phyloP scores from a whole-genome alignment of 2,888 invertebrate genomes.

The Drosophila mercatorum region DNA sequence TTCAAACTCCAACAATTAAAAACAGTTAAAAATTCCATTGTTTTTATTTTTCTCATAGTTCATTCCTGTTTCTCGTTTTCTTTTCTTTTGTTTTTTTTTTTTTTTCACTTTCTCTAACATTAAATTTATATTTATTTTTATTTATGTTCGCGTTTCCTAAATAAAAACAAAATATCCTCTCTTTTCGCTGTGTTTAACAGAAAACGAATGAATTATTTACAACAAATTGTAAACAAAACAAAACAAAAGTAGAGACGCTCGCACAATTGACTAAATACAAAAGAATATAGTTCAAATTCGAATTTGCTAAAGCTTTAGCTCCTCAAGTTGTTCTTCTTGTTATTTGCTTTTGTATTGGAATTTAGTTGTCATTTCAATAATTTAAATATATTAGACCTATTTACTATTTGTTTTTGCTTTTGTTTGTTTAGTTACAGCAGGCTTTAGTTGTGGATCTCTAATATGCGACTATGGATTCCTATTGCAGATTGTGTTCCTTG shows the following conservation, averaged over 20 bases:
- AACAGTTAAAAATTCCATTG: constrained; percentile 80
- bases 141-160: constrained; percentile 53
- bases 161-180: constrained; percentile 51
- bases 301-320: constrained; percentile 35
- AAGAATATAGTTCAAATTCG: constrained; percentile 31
- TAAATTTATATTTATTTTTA: constrained; percentile 54
- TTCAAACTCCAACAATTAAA: constrained; percentile 80
- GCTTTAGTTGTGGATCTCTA: constrained; percentile 31
- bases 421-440: constrained; percentile 37
- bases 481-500: constrained; percentile 49
- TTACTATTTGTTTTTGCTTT: constrained; percentile 23
- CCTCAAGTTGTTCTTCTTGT: constrained; percentile 21
- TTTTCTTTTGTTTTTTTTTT: constrained; percentile 46
- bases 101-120: constrained; percentile 53
- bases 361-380: constrained; percentile 55
- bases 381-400: constrained; percentile 61
- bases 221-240: constrained; percentile 68
- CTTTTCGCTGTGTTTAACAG: constrained; percentile 39
- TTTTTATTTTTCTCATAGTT: constrained; percentile 52
- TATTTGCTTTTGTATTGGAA: constrained; percentile 44
- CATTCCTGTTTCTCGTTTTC: constrained; percentile 60
- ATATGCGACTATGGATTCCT: constrained; percentile 22
- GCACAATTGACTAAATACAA: constrained; percentile 58
- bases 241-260: constrained; percentile 26
- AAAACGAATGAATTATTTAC: constrained; percentile 77